Conservation (phyloP, 2,113 vertebrate species). For the Sclerurus mexicanus region DNA sequence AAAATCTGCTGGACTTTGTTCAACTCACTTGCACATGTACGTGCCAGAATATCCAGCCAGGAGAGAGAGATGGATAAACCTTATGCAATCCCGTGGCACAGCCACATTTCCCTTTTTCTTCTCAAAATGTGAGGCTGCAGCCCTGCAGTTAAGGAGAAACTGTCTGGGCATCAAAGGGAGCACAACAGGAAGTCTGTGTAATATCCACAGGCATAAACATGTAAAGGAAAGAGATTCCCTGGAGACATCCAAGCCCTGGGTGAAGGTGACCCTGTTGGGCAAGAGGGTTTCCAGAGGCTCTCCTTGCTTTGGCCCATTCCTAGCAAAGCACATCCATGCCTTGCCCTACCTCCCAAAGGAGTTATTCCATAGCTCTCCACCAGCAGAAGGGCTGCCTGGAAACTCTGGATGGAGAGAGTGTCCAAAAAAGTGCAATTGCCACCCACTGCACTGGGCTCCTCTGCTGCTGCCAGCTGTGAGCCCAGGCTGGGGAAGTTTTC, state of each 20-base stretch:
- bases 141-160: not conserved
- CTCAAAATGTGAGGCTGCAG: not conserved
- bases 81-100: not conserved
- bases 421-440: not conserved
- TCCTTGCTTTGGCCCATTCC: not conserved
- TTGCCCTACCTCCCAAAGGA: not conserved
- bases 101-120: not conserved
- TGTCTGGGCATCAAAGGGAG: not conserved
- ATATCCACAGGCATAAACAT: not conserved
- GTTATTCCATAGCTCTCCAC: accelerated
- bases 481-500: not conserved
- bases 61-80: not conserved
- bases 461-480: not conserved
- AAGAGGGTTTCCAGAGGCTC: not conserved
- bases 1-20: not conserved
- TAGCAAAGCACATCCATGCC: not conserved
- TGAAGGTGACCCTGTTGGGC: not conserved
- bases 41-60: not conserved
- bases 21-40: not conserved
- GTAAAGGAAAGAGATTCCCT: not conserved
- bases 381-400: not conserved
- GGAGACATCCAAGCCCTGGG: not conserved
- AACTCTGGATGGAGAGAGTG: not conserved
- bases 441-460: not conserved
- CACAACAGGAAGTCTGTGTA: not conserved